Percentiles rank a stretch among this genome's conserved stretches.
Evolutionary conservation across 2,888 invertebrate genomes (phyloP).

Genomic region (Tetragonisca angustula): DNA sequence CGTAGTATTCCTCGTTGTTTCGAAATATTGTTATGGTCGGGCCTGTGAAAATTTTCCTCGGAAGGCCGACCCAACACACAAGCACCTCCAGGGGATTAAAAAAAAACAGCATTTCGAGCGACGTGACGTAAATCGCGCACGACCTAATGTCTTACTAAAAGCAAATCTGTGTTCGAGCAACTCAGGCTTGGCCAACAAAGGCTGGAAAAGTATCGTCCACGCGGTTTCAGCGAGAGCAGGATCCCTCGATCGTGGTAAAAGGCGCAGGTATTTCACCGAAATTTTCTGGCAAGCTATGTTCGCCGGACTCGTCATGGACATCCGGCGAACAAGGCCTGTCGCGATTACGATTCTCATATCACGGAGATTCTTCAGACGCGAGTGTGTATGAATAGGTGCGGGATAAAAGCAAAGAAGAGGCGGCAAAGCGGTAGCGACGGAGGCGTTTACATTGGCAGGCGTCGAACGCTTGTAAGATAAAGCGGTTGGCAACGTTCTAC

Average conservation of each 20-base stretch:
- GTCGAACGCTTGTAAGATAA: slow-evolving; percentile 76
- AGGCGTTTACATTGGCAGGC: slow-evolving; percentile 73
- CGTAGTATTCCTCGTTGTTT: slow-evolving; percentile 15
- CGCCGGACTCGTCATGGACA: slow-evolving; percentile 5
- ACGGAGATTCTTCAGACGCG: slow-evolving; percentile 27
- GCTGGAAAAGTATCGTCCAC: slow-evolving; percentile 69
- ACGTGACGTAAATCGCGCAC: slow-evolving; percentile 5
- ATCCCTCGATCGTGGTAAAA: slow-evolving; percentile 9
- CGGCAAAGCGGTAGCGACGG: slow-evolving; percentile 54
- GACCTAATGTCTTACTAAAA: slow-evolving; percentile 63
- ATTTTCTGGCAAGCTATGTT: background rate
- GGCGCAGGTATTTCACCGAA: slow-evolving; percentile 30
- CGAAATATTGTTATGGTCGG: slow-evolving; percentile 34
- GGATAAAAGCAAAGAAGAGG: slow-evolving; percentile 47
- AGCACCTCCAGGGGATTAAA: background rate
- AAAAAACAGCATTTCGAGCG: slow-evolving; percentile 19
- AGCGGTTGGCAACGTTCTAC: slow-evolving; percentile 70
- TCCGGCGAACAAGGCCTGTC: slow-evolving; percentile 1
- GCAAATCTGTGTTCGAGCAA: slow-evolving; percentile 72
- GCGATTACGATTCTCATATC: slow-evolving; percentile 6
- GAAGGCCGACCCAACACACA: background rate
- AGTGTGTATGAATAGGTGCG: slow-evolving; percentile 20
- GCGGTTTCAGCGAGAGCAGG: background rate
- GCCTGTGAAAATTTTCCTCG: background rate
- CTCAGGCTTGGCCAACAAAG: slow-evolving; percentile 30